These are phyloP conservation scores for Campaea margaritaria DNA, from an alignment of 2,888 invertebrate species.

Conservation along the genomic window DNA sequence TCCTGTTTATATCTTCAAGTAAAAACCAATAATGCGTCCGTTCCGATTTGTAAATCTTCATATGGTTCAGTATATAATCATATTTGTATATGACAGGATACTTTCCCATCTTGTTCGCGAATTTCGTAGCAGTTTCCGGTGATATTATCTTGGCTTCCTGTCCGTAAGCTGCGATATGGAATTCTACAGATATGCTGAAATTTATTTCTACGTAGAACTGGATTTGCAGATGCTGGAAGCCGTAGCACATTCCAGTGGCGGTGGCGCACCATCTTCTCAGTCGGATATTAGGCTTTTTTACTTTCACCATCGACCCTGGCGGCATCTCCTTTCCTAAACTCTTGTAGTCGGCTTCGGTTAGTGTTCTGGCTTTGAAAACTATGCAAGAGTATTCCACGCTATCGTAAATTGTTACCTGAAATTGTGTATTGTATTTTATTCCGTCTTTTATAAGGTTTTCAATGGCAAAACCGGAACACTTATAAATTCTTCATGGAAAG, in stretches of 20 bases:
- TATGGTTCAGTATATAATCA: neutral
- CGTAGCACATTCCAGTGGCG: constrained; percentile 43
- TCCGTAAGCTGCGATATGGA: constrained; percentile 49
- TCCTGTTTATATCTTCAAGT: neutral
- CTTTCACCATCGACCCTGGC: neutral
- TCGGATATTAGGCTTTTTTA: constrained; percentile 39
- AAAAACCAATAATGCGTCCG: constrained; percentile 1
- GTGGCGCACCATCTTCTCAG: constrained; percentile 54
- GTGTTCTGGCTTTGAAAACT: constrained; percentile 42
- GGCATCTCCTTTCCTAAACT: neutral
- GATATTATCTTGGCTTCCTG: constrained; percentile 40
- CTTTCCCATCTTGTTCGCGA: constrained; percentile 28
- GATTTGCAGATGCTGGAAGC: constrained; percentile 48
- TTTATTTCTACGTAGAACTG: constrained; percentile 53
- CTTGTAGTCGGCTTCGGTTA: neutral
- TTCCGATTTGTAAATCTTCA: neutral
- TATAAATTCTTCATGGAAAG: too few relatives aligned
- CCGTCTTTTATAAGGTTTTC: too few relatives aligned
- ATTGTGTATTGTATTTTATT: too few relatives aligned
- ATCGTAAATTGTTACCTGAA: constrained; percentile 54
- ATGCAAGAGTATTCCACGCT: constrained; percentile 59
- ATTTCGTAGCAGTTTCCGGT: constrained; percentile 28
- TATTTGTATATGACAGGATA: neutral
- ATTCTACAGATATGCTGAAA: constrained; percentile 38
- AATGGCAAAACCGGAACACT: too few relatives aligned